Evolutionary conservation across 2,888 invertebrate genomes (phyloP).

Genomic region (Rhimphoctona megacephalus): DNA sequence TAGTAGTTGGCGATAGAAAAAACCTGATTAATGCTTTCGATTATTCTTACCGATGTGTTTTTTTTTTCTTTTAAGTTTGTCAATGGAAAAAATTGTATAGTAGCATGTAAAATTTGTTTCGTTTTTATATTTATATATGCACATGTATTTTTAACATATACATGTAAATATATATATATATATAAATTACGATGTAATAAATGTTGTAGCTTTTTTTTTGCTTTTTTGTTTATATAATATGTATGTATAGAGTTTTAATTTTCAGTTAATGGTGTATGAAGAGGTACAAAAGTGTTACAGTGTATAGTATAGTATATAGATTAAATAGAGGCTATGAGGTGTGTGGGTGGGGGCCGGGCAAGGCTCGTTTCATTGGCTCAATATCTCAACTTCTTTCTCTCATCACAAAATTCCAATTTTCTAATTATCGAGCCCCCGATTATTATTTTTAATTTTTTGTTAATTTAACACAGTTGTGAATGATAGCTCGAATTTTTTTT

Average conservation of each 20-base stretch:
- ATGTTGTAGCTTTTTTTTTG: constrained; percentile 45
- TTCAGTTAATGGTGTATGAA: constrained; percentile 75
- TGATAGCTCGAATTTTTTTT: neutral
- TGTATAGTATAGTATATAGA: constrained; percentile 71
- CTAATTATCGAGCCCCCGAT: neutral
- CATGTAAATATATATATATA: constrained; percentile 55
- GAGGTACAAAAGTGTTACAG: constrained; percentile 82
- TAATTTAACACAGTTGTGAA: neutral
- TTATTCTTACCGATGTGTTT: constrained; percentile 69
- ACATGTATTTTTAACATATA: constrained; percentile 30
- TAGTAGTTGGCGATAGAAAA: constrained; percentile 81
- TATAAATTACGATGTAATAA: constrained; percentile 38
- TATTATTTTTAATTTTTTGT: neutral
- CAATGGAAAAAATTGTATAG: constrained; percentile 74
- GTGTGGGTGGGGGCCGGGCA: constrained; percentile 38
- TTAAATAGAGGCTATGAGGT: constrained; percentile 75
- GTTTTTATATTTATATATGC: constrained; percentile 67
- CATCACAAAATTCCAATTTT: constrained; percentile 31
- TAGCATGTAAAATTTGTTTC: constrained; percentile 76
- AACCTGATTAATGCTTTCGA: constrained; percentile 74
- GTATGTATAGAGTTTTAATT: constrained; percentile 70
- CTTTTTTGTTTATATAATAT: constrained; percentile 56
- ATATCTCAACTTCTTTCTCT: constrained; percentile 63
- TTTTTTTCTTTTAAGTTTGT: constrained; percentile 69
- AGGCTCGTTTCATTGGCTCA: constrained; percentile 36